Conservation (phyloP, 2,797 vertebrate species). For the Crossoptilon crossoptilon region DNA sequence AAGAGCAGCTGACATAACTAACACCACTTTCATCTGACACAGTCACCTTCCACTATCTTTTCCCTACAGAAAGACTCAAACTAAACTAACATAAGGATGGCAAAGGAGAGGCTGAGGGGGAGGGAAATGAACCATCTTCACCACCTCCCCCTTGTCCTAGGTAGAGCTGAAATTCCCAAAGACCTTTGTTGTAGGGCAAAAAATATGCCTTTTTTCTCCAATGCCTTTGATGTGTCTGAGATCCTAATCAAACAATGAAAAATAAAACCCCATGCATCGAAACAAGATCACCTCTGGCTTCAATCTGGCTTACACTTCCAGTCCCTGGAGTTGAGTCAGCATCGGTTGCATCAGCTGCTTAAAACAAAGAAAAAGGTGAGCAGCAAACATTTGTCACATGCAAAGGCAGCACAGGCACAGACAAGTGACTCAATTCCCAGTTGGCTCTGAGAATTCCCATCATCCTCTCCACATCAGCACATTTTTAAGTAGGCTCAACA, state of each 20-base stretch:
- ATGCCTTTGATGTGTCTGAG: background rate
- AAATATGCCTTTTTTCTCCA: background rate
- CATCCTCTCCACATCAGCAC: slow-evolving; percentile 39
- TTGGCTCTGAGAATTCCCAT: slow-evolving; percentile 20
- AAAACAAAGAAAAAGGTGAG: slow-evolving; percentile 59
- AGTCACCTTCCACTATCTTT: slow-evolving; percentile 58
- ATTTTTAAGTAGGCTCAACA: slow-evolving; percentile 44
- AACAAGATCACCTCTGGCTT: slow-evolving; percentile 62
- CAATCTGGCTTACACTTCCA: slow-evolving; percentile 41
- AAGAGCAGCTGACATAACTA: slow-evolving; percentile 60
- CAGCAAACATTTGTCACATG: slow-evolving; percentile 61
- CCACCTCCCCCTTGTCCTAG: background rate
- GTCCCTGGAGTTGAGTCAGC: slow-evolving; percentile 64
- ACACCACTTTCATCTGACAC: slow-evolving; percentile 43
- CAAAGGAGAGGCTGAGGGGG: background rate
- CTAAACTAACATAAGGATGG: background rate
- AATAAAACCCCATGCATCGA: slow-evolving; percentile 20
- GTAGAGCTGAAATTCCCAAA: background rate
- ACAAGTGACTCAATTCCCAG: slow-evolving; percentile 66
- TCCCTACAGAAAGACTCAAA: slow-evolving; percentile 1
- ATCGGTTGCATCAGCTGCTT: slow-evolving; percentile 23
- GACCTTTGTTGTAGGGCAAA: slow-evolving; percentile 14
- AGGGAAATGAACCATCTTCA: background rate
- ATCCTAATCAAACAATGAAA: slow-evolving; percentile 44
- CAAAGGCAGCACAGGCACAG: slow-evolving; percentile 34